phyloP scores from a whole-genome alignment of 1,140 invertebrate genomes.

The Whitmania pigra region DNA sequence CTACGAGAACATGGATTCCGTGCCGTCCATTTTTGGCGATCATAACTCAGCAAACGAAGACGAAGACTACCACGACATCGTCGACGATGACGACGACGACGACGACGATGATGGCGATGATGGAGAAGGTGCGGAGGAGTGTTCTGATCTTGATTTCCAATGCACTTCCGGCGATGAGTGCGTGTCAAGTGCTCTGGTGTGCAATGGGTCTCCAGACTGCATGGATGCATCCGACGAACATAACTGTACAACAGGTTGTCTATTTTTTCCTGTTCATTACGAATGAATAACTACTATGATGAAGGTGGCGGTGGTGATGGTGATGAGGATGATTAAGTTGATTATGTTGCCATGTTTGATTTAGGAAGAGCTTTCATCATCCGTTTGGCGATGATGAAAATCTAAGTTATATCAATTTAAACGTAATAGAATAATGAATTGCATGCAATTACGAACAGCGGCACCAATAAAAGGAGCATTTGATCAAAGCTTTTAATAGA shows the following conservation, averaged over 20 bases:
- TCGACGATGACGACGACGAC: background rate
- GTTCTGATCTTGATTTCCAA: slow-evolving; percentile 1
- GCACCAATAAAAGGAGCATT: too few relatives aligned
- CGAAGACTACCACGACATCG: background rate
- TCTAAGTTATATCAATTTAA: too few relatives aligned
- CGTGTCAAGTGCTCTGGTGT: background rate
- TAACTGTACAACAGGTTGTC: slow-evolving; percentile 5
- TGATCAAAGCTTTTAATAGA: too few relatives aligned
- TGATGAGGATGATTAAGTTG: too few relatives aligned
- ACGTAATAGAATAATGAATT: too few relatives aligned
- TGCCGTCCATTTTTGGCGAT: background rate
- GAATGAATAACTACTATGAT: too few relatives aligned
- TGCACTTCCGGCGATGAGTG: slow-evolving; percentile 1
- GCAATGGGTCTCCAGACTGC: slow-evolving; percentile 4
- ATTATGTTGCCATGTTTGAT: too few relatives aligned
- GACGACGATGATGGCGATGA: background rate
- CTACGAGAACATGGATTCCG: background rate
- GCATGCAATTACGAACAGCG: too few relatives aligned
- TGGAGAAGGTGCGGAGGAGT: background rate
- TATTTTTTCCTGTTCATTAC: too few relatives aligned
- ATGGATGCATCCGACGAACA: background rate
- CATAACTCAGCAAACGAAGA: background rate
- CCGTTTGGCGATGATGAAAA: too few relatives aligned
- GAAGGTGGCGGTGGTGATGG: too few relatives aligned
- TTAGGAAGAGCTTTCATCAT: too few relatives aligned